Conservation (phyloP, 2,113 vertebrate species). For the Psettodes erumei region DNA sequence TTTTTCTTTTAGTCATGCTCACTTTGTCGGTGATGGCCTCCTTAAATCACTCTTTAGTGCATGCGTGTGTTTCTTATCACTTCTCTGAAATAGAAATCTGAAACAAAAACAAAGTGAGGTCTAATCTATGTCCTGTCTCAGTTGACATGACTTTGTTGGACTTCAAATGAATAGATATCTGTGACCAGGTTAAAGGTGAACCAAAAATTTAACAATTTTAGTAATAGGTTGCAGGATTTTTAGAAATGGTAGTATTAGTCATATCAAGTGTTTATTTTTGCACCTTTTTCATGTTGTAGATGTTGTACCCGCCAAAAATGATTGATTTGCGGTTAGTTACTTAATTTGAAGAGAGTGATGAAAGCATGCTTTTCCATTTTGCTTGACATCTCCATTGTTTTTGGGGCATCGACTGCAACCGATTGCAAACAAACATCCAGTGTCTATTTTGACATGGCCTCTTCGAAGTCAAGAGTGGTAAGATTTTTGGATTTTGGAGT, state of each 20-base stretch:
- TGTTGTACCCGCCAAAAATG: background rate
- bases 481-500: slow-evolving; percentile 23
- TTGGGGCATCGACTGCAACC: slow-evolving; percentile 39
- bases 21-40: slow-evolving; percentile 38
- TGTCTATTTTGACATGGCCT: slow-evolving; percentile 49
- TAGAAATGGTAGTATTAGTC: too few species aligned
- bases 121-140: background rate
- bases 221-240: too few species aligned
- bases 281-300: background rate
- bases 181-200: background rate
- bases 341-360: slow-evolving; percentile 13
- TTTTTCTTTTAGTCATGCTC: slow-evolving; percentile 32
- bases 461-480: slow-evolving; percentile 35
- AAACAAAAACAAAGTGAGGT: slow-evolving; percentile 43
- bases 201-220: background rate
- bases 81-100: slow-evolving; percentile 9
- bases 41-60: slow-evolving; percentile 57
- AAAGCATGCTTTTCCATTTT: slow-evolving; percentile 27
- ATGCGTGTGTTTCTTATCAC: slow-evolving; percentile 50
- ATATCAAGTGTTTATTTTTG: background rate
- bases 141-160: background rate
- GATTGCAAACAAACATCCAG: slow-evolving; percentile 62
- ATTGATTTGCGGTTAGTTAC: background rate
- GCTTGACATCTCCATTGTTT: slow-evolving; percentile 30
- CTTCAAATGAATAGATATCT: background rate